Base-by-base conservation (phyloP, 2,888 invertebrate species). In the Caenorhabditis imperialis region DNA sequence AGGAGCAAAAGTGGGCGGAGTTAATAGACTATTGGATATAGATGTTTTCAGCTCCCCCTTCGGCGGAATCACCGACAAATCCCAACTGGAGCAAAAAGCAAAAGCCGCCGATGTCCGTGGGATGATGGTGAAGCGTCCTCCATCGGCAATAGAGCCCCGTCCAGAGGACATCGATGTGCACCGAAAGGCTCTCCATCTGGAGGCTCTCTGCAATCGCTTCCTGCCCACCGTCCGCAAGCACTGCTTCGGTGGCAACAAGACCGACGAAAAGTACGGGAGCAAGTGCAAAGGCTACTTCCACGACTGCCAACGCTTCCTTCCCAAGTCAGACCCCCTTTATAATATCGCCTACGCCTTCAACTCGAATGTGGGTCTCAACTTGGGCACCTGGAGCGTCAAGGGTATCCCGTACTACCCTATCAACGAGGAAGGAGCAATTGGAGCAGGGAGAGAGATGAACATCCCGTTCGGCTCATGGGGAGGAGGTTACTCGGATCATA, bases 371-470 rank as follows among this genome's bases (percentile, higher is more conserved):
- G 81, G 80, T n/a, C 60, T 84, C n/a, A 83, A 81, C 53, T 48
- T 83, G 38, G 83, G 82, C 40, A 78, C 77, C 18, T 78, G 81
- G 77, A 54, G 75, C 48, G 84, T 85, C 10, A 83, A 85, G 18
- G 85, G 85, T 48, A 80, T 85, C 20, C 85, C 85, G 4, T 85
- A 82, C 61, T 85, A 85, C 51, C 84, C 85, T 6, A 78, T 85
- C 10, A 83, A 83, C 38, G 82, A 84, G 53, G 84, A 84, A 76
- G 84, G 85, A 44, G 84, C 79, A 8, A 79, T 85, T 55, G 85
- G 82, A 20, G 82, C 79, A 1, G 82, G 79, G 20, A 61, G 78
- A 44, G 61, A 70, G 10, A 77, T 81, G 51, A 79, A 80, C 44
- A 75, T 84, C 27, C 83, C 83, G 16, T 85, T 85, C 55, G 85